Evolutionary conservation across 2,113 vertebrate genomes (phyloP).

Genomic region (Chinchilla lanigera): DNA sequence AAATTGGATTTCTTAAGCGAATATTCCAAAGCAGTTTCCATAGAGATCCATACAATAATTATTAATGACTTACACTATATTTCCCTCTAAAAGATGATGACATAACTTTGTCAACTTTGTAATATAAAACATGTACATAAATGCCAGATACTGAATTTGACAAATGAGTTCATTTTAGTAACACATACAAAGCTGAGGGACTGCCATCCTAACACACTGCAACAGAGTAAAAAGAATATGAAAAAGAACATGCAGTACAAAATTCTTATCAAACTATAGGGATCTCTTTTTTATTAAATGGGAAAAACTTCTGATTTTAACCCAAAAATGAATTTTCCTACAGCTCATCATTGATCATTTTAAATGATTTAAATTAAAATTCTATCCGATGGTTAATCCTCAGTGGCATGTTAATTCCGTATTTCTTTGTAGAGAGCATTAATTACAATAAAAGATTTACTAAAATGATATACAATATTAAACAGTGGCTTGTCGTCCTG

Average conservation of each 20-base stretch:
- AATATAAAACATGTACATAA: neutral
- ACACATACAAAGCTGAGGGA: neutral
- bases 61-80: neutral
- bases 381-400: neutral
- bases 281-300: slow-evolving; percentile 16
- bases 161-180: neutral
- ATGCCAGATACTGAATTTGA: neutral
- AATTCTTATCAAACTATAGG: neutral
- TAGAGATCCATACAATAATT: neutral
- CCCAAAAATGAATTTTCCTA: slow-evolving; percentile 38
- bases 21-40: neutral
- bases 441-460: neutral
- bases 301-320: slow-evolving; percentile 14
- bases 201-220: neutral
- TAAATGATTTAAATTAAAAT: slow-evolving; percentile 29
- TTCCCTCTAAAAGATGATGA: neutral
- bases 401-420: neutral
- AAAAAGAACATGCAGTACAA: neutral
- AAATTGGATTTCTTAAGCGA: neutral
- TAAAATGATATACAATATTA: neutral
- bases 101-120: neutral
- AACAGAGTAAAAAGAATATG: neutral
- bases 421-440: neutral
- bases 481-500: slow-evolving; percentile 1
- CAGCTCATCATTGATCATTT: slow-evolving; percentile 18